A percentile compares a stretch with the other conserved stretches of the same genome.
phyloP scores from a whole-genome alignment of 1,140 invertebrate species.

The Sarcophaga peregrina region DNA sequence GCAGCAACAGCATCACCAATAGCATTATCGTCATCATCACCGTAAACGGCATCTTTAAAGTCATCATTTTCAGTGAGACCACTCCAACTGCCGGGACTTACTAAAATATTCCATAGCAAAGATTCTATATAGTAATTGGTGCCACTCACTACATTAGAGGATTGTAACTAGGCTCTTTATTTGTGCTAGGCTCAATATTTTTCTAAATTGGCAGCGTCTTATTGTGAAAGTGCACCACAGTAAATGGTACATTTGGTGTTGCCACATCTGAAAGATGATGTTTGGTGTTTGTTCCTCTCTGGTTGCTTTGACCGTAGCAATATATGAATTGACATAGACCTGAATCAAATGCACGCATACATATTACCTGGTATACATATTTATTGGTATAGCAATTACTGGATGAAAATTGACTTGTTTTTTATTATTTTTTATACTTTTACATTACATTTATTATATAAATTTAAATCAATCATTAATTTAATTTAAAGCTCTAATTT shows the following conservation, averaged over 20 bases:
- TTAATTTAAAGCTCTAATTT: no score
- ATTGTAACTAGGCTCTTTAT: constrained; percentile 74
- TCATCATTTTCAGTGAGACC: not conserved
- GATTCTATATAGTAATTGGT: constrained; percentile 99
- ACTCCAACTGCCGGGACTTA: constrained; percentile 59
- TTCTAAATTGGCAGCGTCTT: constrained; percentile 81
- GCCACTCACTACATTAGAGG: constrained; percentile 96
- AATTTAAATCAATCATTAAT: no score
- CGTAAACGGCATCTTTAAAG: not conserved
- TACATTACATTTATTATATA: no score
- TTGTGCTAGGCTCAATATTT: no score
- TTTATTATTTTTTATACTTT: no score
- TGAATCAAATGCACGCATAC: constrained; percentile 67
- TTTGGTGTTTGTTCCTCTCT: constrained; percentile 78
- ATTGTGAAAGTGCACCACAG: constrained; percentile 88
- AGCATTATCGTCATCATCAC: not conserved
- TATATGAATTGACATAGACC: constrained; percentile 94
- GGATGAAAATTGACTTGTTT: no score
- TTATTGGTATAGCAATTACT: no score
- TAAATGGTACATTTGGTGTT: constrained; percentile 82
- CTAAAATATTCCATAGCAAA: constrained; percentile 88
- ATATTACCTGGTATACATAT: no score
- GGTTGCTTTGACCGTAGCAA: constrained; percentile 96
- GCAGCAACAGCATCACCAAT: not conserved
- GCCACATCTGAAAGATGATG: constrained; percentile 94